phyloP scores from a whole-genome alignment of 2,113 vertebrate genomes.

The Philantomba maxwellii region DNA sequence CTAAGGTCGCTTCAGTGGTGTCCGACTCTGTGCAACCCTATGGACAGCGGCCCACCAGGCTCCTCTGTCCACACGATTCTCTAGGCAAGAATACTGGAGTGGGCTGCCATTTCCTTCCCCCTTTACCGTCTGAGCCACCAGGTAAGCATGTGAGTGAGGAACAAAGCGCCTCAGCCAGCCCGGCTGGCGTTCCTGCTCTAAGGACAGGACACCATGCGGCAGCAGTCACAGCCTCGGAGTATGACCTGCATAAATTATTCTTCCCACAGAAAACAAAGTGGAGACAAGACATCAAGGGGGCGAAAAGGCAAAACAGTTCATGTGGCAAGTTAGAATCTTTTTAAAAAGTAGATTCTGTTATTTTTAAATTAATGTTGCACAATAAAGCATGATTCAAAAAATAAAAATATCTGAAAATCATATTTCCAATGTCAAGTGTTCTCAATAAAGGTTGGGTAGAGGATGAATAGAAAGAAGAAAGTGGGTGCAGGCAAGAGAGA shows the following conservation, averaged over 20 bases:
- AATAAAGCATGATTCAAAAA: background rate
- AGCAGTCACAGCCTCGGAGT: background rate
- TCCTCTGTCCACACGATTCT: background rate
- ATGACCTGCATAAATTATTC: background rate
- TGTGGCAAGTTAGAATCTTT: background rate
- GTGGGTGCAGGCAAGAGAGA: background rate
- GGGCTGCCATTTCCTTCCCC: background rate
- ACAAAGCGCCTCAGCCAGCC: background rate
- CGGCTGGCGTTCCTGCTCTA: background rate
- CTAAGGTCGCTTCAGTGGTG: background rate
- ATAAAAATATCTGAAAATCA: background rate
- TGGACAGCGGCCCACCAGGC: background rate
- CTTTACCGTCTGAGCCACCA: background rate
- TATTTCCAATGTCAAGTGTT: background rate
- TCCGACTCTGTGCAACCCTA: background rate
- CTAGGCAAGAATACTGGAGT: background rate
- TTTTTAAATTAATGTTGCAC: background rate
- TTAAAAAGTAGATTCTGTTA: background rate
- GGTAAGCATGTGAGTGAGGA: background rate
- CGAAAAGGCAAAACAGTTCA: background rate
- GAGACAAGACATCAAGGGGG: background rate
- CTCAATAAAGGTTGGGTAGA: background rate
- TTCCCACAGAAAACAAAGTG: background rate
- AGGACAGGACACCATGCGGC: rapidly evolving
- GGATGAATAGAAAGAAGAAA: background rate